Conservation (phyloP, 2,113 vertebrate species). For the Pithys albifrons region DNA sequence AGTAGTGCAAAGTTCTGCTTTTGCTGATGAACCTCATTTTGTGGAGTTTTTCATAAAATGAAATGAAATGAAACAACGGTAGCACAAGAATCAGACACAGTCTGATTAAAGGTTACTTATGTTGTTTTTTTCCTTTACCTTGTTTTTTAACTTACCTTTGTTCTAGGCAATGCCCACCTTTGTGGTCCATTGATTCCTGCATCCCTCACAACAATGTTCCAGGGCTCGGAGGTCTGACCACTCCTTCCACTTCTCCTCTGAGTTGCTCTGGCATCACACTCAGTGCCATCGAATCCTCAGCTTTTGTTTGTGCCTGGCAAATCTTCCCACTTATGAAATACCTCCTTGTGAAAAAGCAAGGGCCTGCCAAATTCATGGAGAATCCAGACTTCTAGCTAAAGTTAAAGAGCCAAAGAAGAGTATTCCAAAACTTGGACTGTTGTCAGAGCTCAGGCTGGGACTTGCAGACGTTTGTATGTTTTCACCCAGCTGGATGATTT, state of each 20-base stretch:
- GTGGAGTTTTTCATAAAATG: neutral
- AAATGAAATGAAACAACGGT: accelerated
- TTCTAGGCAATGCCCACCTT: neutral
- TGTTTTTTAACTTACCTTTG: neutral
- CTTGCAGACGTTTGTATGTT: neutral
- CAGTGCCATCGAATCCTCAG: neutral
- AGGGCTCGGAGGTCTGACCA: neutral
- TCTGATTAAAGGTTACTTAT: neutral
- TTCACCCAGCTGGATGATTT: neutral
- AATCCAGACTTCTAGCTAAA: neutral
- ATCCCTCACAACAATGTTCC: neutral
- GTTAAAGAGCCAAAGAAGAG: neutral
- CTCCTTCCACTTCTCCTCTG: neutral
- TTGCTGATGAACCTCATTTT: neutral
- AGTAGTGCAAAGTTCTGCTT: neutral
- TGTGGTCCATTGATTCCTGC: neutral
- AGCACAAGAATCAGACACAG: neutral
- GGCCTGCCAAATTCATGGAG: neutral
- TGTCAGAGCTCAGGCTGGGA: neutral
- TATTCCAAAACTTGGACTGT: neutral
- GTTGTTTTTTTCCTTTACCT: neutral
- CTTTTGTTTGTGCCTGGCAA: neutral
- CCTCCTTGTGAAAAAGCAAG: neutral
- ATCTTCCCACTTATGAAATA: neutral
- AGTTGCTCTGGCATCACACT: neutral